A percentile compares a stretch with the other conserved stretches of the same genome.
These are phyloP conservation scores for Orthonevra nobilis DNA, from an alignment of 2,888 invertebrate species.

Conservation along the genomic window DNA sequence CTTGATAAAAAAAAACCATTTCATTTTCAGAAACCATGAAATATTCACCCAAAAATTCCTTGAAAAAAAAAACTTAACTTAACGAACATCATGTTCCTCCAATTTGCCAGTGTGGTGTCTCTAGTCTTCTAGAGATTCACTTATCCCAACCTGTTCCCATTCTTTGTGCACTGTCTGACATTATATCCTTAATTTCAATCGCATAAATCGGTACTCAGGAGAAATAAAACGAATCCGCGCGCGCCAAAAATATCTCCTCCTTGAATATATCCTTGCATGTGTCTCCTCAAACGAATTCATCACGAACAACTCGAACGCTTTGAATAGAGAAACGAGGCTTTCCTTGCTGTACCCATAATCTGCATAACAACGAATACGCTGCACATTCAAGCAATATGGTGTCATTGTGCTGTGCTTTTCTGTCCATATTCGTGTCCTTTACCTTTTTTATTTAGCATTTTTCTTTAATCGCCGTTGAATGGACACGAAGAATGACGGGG, in stretches of 20 bases:
- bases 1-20: no score
- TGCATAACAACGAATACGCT: conserved; percentile 36
- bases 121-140: conserved; percentile 6
- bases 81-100: conserved; percentile 56
- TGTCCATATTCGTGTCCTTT: conserved; percentile 6
- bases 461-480: conserved; percentile 58
- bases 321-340: no score
- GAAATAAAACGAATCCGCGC: no score
- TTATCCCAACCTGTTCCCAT: conserved; percentile 64
- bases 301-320: no score
- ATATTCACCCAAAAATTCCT: conserved; percentile 38
- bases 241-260: conserved; percentile 49
- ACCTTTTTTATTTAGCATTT: conserved; percentile 14
- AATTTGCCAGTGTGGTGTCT: conserved; percentile 47
- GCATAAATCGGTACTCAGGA: no score
- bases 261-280: neutral
- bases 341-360: conserved; percentile 13
- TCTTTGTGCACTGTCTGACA: conserved; percentile 59
- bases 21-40: conserved; percentile 50
- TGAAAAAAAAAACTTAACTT: conserved; percentile 6
- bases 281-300: no score
- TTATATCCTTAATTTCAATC: conserved; percentile 64
- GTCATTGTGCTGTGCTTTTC: conserved; percentile 41
- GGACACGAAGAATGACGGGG: conserved; percentile 53
- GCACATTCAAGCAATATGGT: conserved; percentile 42